Evolutionary conservation across 2,797 vertebrate genomes (phyloP).

Genomic region (Lindbergichthys nudifrons): DNA sequence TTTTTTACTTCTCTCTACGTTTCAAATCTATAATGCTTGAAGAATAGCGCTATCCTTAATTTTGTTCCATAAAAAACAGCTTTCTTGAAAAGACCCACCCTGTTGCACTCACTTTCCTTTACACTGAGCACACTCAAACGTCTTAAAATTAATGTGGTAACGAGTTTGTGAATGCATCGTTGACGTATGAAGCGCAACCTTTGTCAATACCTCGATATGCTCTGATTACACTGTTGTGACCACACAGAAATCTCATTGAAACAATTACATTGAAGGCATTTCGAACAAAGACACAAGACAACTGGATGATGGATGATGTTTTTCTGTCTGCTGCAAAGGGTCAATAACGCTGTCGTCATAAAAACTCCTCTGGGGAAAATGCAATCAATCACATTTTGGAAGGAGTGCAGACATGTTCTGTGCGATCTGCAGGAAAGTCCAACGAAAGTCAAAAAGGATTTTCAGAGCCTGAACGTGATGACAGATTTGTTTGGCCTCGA

Average conservation of each 20-base stretch:
- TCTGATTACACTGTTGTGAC: constrained; percentile 44
- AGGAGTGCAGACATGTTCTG: constrained; percentile 19
- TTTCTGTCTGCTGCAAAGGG: neutral
- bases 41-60: neutral
- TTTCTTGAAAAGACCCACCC: neutral
- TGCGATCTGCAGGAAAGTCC: constrained; percentile 23
- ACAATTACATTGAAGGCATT: constrained; percentile 23
- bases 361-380: constrained; percentile 33
- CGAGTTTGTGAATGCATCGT: constrained; percentile 26
- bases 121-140: constrained; percentile 16
- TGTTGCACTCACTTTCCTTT: constrained; percentile 22
- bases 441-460: constrained; percentile 27
- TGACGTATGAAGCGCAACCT: neutral
- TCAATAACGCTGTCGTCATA: constrained; percentile 8
- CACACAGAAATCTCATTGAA: constrained; percentile 31
- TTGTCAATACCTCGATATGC: constrained; percentile 22
- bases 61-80: constrained; percentile 17
- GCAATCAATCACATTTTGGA: constrained; percentile 46
- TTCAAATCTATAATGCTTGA: constrained; percentile 1
- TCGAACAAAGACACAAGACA: constrained; percentile 30
- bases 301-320: constrained; percentile 41
- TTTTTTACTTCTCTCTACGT: constrained; percentile 6
- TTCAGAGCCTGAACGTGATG: constrained; percentile 13
- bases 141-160: constrained; percentile 27
- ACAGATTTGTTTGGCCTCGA: constrained; percentile 21